phyloP scores from a whole-genome alignment of 2,113 vertebrate species.

The Hucho hucho region DNA sequence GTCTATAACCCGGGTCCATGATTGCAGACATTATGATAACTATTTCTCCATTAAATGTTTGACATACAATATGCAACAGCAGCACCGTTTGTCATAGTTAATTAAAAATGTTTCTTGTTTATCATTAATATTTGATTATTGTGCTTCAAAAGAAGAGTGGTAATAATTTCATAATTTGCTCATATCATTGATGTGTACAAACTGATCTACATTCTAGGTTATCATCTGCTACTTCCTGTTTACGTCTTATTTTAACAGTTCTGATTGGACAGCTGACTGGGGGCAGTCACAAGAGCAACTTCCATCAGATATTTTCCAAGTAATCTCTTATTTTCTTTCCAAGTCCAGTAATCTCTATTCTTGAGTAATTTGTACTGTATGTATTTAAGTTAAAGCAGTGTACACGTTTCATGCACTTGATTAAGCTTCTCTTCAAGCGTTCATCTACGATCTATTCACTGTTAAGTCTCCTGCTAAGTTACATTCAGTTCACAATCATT shows the following conservation, averaged over 20 bases:
- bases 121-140: not conserved
- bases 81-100: not conserved
- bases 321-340: not conserved
- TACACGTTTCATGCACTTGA: conserved; percentile 29
- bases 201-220: not conserved
- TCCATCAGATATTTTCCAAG: not conserved
- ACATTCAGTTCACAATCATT: conserved; percentile 35
- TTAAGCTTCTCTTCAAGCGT: conserved; percentile 55
- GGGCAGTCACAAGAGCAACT: not conserved
- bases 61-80: not conserved
- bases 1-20: no score
- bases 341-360: conserved; percentile 18
- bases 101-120: not conserved
- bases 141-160: not conserved
- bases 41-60: not conserved
- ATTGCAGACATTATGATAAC: no score
- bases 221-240: conserved; percentile 4
- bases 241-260: not conserved
- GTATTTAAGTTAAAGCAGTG: conserved; percentile 9
- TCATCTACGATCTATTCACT: conserved; percentile 34
- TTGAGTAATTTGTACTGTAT: conserved; percentile 39
- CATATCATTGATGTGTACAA: not conserved
- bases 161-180: not conserved
- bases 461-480: conserved; percentile 31
- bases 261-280: conserved; percentile 3